A percentile compares a stretch with the other conserved stretches of the same genome.
These are phyloP conservation scores for Petrolisthes cinctipes DNA, from an alignment of 2,888 invertebrate species.

Conservation along the genomic window DNA sequence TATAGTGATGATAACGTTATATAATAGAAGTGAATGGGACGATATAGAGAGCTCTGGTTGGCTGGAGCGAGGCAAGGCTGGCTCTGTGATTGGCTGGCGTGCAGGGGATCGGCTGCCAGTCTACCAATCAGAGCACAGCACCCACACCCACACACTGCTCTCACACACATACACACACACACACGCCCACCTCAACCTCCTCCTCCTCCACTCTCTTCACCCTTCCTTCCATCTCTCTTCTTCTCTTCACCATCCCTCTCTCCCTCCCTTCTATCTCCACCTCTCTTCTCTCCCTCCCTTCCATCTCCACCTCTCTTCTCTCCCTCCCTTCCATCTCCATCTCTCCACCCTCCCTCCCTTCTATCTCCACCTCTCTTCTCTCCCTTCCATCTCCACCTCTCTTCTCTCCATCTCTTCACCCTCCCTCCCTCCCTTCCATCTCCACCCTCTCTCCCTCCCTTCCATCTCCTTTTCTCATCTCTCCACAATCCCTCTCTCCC, in stretches of 20 bases:
- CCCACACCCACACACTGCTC: slow-evolving; percentile 43
- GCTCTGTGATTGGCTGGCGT: slow-evolving; percentile 39
- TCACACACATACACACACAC: slow-evolving; percentile 25
- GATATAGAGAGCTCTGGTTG: not conserved
- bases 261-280: not conserved
- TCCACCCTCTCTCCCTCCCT: not conserved
- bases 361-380: not conserved
- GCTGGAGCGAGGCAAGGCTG: not conserved
- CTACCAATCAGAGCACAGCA: slow-evolving; percentile 41
- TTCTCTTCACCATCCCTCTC: not conserved
- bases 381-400: not conserved
- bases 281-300: not conserved
- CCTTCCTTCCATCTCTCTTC: not conserved
- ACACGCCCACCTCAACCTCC: not conserved
- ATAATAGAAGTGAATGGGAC: too few relatives aligned
- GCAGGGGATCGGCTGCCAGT: slow-evolving; percentile 49
- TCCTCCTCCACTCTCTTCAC: not conserved
- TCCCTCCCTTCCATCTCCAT: not conserved
- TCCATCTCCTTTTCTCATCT: not conserved
- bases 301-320: not conserved
- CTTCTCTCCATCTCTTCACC: not conserved
- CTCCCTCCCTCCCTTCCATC: not conserved
- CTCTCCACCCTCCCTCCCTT: not conserved
- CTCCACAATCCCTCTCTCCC: slow-evolving; percentile 14
- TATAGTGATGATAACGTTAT: too few relatives aligned